Evolutionary conservation across 2,113 vertebrate species (phyloP).

Genomic region (Crotalus tigris): DNA sequence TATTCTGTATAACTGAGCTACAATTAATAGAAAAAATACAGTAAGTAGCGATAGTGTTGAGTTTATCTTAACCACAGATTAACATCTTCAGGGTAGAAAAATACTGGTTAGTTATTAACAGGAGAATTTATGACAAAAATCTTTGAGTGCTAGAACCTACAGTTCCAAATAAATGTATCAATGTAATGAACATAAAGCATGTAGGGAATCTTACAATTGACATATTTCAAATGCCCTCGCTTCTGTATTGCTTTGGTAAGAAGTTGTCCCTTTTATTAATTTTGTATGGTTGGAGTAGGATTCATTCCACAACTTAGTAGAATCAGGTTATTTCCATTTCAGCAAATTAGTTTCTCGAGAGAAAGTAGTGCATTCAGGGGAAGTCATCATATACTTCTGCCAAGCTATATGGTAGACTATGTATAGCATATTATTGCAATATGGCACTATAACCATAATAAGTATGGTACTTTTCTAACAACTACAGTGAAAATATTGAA

Average conservation of each 20-base stretch:
- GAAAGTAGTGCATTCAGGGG: background rate
- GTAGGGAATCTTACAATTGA: background rate
- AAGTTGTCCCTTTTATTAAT: background rate
- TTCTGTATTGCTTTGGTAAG: background rate
- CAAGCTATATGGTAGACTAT: background rate
- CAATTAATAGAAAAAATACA: slow-evolving; percentile 10
- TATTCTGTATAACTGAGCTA: background rate
- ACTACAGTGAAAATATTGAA: background rate
- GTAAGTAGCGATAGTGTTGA: background rate
- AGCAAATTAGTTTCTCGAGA: background rate
- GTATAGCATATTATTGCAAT: background rate
- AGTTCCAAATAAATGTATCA: background rate
- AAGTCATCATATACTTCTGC: background rate
- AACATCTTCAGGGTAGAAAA: background rate
- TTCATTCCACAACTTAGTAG: background rate
- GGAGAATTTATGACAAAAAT: background rate
- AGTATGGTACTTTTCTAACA: background rate
- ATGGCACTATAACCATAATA: background rate
- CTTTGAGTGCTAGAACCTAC: background rate
- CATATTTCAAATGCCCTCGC: background rate
- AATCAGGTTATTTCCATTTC: background rate
- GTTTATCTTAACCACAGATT: background rate
- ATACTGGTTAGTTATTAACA: background rate
- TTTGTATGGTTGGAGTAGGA: background rate
- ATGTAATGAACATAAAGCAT: background rate